Evolutionary conservation across 2,113 vertebrate species (phyloP).

Genomic region (Brachyhypopomus gauderio): DNA sequence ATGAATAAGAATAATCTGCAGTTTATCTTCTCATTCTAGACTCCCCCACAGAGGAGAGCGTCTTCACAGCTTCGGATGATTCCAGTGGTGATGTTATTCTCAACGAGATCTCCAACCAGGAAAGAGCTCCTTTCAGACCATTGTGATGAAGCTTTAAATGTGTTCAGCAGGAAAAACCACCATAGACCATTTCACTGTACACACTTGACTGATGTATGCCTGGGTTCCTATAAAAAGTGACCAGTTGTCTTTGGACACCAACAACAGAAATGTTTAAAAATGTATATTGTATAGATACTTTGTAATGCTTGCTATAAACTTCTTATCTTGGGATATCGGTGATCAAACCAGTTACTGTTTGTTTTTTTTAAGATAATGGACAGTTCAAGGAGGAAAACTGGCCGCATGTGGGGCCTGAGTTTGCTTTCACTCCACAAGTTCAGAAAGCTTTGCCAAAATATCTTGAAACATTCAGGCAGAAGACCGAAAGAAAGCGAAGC

Average conservation of each 20-base stretch:
- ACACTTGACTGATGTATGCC: slow-evolving; percentile 13
- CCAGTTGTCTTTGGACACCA: neutral
- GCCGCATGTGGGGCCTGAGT: no score
- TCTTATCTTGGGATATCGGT: no score
- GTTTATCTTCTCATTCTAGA: slow-evolving; percentile 35
- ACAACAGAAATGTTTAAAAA: neutral
- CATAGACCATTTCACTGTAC: neutral
- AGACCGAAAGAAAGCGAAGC: neutral
- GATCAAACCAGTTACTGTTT: no score
- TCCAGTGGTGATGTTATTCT: slow-evolving; percentile 17
- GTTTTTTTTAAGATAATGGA: no score
- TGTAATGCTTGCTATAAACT: no score
- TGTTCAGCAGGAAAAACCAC: no score
- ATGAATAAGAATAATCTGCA: neutral
- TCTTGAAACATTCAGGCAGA: neutral
- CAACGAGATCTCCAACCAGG: slow-evolving; percentile 38
- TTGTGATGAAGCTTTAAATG: neutral
- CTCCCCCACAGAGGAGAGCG: slow-evolving; percentile 8
- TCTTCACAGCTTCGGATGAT: slow-evolving; percentile 11
- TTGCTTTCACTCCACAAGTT: neutral
- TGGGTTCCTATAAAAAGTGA: neutral
- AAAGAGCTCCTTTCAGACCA: slow-evolving; percentile 15
- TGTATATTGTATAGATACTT: no score
- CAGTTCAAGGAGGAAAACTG: no score
- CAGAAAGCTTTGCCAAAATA: neutral